phyloP scores from a whole-genome alignment of 2,113 vertebrate genomes.

The Phaethon lepturus region DNA sequence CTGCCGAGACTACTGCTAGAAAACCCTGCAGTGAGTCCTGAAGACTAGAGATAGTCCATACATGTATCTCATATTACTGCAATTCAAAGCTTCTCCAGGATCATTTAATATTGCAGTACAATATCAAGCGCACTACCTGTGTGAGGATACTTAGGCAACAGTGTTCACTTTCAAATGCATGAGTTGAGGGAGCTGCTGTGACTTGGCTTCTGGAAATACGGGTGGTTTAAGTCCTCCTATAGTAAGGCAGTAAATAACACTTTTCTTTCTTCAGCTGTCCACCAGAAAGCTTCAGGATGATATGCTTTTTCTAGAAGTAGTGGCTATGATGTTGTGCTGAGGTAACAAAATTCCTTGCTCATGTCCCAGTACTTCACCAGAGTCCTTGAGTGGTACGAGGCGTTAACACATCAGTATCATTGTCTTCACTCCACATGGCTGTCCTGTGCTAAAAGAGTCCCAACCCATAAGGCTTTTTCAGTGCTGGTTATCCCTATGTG shows the following conservation, averaged over 20 bases:
- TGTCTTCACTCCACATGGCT: not conserved
- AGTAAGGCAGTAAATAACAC: not conserved
- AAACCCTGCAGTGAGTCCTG: not conserved
- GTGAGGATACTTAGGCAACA: not conserved
- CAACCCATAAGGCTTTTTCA: not conserved
- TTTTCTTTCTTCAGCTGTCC: not conserved
- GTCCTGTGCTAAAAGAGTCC: not conserved
- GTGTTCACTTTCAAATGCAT: not conserved
- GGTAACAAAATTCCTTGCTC: not conserved
- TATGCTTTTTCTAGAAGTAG: too few relatives aligned
- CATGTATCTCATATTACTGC: rapidly evolving
- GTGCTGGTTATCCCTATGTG: not conserved
- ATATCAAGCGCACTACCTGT: not conserved
- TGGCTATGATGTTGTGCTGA: not conserved
- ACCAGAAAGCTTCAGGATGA: not conserved
- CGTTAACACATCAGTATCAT: not conserved
- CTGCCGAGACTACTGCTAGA: not conserved
- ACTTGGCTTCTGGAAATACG: not conserved
- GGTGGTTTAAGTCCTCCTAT: not conserved
- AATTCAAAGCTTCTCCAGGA: not conserved
- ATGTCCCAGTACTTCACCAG: not conserved
- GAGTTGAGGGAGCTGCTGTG: not conserved
- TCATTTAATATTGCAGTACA: not conserved
- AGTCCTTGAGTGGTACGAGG: not conserved
- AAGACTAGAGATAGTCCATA: not conserved